phyloP scores from a whole-genome alignment of 2,888 invertebrate species.

The Nysson spinosus region DNA sequence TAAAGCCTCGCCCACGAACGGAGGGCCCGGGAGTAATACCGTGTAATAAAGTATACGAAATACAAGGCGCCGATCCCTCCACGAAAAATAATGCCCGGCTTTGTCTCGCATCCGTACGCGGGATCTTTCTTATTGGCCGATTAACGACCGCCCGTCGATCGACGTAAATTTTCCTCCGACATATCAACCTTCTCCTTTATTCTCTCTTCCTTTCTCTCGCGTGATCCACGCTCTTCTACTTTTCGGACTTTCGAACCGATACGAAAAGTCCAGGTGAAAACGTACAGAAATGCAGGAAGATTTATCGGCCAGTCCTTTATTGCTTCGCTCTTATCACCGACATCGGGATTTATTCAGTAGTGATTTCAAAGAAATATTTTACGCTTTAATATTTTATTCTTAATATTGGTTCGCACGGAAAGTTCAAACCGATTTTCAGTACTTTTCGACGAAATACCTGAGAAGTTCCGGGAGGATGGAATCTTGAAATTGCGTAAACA shows the following conservation, averaged over 20 bases:
- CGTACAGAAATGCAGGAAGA: slow-evolving; percentile 18
- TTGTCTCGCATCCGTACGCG: slow-evolving; percentile 22
- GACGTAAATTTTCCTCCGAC: slow-evolving; percentile 43
- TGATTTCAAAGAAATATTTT: too few relatives aligned
- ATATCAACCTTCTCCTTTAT: slow-evolving; percentile 6
- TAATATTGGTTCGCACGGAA: too few relatives aligned
- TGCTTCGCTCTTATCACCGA: slow-evolving; percentile 56
- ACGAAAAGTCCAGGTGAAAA: slow-evolving; percentile 25
- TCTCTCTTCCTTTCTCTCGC: neutral
- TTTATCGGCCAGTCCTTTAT: slow-evolving; percentile 46
- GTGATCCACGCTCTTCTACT: neutral
- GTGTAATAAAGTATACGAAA: slow-evolving; percentile 47
- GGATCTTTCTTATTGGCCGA: slow-evolving; percentile 42
- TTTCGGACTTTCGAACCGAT: slow-evolving; percentile 11
- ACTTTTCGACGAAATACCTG: neutral
- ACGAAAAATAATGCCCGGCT: slow-evolving; percentile 33
- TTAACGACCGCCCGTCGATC: slow-evolving; percentile 44
- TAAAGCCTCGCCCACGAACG: slow-evolving; percentile 56
- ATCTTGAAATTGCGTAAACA: too few relatives aligned
- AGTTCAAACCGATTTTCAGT: too few relatives aligned
- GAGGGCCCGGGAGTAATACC: slow-evolving; percentile 37
- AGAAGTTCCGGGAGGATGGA: too few relatives aligned
- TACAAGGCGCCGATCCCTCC: slow-evolving; percentile 45
- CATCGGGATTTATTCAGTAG: too few relatives aligned
- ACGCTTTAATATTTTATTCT: too few relatives aligned